Conservation (phyloP, 1,140 invertebrate species). For the Drosophila athabasca region DNA sequence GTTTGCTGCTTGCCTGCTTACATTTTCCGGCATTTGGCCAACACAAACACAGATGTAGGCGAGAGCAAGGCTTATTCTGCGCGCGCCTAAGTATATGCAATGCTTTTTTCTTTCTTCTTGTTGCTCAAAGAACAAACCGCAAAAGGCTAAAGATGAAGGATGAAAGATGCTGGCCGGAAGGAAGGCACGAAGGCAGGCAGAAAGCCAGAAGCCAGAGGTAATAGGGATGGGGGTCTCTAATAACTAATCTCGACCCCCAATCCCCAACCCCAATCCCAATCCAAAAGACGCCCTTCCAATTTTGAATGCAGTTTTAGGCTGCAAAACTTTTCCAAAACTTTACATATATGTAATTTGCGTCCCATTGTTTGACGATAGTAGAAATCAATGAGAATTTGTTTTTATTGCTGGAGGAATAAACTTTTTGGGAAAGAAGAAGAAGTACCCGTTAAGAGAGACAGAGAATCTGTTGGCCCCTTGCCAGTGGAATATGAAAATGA, state of each 20-base stretch:
- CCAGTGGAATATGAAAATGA: slow-evolving; percentile 30
- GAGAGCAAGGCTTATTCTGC: slow-evolving; percentile 54
- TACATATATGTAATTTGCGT: slow-evolving; percentile 35
- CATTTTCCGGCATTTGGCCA: slow-evolving; percentile 71
- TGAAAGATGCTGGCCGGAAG: slow-evolving; percentile 3
- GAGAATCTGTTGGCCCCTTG: slow-evolving; percentile 28
- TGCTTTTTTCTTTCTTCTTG: slow-evolving; percentile 25
- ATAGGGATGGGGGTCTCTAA: slow-evolving; percentile 52
- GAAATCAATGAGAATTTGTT: slow-evolving; percentile 46
- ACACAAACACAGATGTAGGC: slow-evolving; percentile 5
- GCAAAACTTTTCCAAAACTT: slow-evolving; percentile 51
- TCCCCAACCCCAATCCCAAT: slow-evolving; percentile 7
- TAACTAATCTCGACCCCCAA: slow-evolving; percentile 59
- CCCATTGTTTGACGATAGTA: slow-evolving; percentile 64
- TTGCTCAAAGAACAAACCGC: slow-evolving; percentile 12
- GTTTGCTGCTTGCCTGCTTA: slow-evolving; percentile 78
- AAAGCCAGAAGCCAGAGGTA: slow-evolving; percentile 5
- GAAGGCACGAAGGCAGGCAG: neutral
- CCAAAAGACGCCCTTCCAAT: neutral
- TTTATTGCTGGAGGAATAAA: no score
- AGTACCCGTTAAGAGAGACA: slow-evolving; percentile 2
- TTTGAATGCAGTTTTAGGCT: slow-evolving; percentile 18
- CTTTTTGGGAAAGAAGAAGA: neutral
- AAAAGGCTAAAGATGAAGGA: neutral
- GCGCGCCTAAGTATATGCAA: slow-evolving; percentile 74